These are phyloP conservation scores for Erythrocercus mccallii DNA, from an alignment of 2,113 vertebrate genomes.

Conservation along the genomic window DNA sequence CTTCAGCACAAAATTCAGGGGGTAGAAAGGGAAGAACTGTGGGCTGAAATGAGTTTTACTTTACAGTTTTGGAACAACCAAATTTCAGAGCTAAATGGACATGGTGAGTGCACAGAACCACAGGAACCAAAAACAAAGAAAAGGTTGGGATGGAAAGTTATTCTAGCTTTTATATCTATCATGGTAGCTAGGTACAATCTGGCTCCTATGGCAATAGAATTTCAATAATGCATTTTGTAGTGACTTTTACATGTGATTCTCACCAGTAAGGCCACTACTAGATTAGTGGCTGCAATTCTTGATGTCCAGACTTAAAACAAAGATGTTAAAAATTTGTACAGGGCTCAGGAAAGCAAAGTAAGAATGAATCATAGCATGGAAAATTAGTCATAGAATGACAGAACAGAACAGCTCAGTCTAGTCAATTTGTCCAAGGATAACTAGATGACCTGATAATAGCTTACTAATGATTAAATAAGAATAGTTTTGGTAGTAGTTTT, in stretches of 20 bases:
- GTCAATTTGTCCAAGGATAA: neutral
- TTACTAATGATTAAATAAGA: neutral
- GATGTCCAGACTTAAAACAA: neutral
- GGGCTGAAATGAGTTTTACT: conserved; percentile 31
- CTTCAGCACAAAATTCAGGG: conserved; percentile 34
- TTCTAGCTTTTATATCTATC: conserved; percentile 29
- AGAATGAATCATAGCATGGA: neutral
- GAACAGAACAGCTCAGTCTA: neutral
- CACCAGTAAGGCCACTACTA: neutral
- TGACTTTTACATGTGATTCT: neutral
- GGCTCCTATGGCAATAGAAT: neutral
- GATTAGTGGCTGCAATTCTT: neutral
- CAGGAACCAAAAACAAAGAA: conserved; percentile 20
- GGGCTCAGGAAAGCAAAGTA: neutral
- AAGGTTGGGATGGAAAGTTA: conserved; percentile 22
- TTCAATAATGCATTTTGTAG: neutral
- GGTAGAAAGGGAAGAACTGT: conserved; percentile 10
- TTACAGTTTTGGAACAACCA: conserved; percentile 41
- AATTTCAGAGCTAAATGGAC: conserved; percentile 8
- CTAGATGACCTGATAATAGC: neutral
- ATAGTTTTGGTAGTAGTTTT: neutral
- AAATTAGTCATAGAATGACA: neutral
- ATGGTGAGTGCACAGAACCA: conserved; percentile 6
- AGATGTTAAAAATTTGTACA: neutral
- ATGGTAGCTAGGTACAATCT: neutral